Base-by-base conservation (phyloP, 2,888 invertebrate species). In the Tortrix viridana region DNA sequence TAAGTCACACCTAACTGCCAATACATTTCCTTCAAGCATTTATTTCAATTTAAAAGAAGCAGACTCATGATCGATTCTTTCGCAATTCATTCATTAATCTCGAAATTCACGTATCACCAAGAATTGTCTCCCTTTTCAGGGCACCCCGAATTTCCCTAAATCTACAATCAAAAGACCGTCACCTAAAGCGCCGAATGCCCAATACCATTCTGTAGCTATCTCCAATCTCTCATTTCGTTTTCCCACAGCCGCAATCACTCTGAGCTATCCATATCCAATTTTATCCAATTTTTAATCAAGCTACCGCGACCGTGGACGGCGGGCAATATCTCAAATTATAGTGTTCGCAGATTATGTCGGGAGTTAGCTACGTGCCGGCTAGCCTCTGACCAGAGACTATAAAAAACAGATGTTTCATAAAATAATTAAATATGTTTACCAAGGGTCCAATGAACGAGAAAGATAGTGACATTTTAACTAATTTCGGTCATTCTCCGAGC, bases 271-370 rank as follows among this genome's bases (percentile, higher is more conserved):
- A 80, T 80, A 76, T 76, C 79, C 84, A 86, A 87, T 89, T 86
- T 83, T 80, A 84, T 85, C 82, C 82, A 79, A 86, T 88, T 85
- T 82, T 83, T 86, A 85, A 86, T 86, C 82, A 84, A 84, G 89
- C 89, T 88, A 88, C 90, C 80, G 89, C 84, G 73, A 69, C 70
- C 65, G 65, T 74, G 63, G 74, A 67, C 74, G 74, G 74, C 83
- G 84, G 83, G 75, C 85, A 90, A 89, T 91, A 89, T 85, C 79
- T 80, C 82, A 88, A 89, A 91, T 91, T 89, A 90, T 78, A 88
- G 88, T 84, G 86, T 83, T 82, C 79, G 81, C 82, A 85, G 84
- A 89, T 89, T 89, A 80, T 83, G 73, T 71, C 76, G 75, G 77
- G 77, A 79, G 79, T 76, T 77, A 76, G 76, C 74, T 79, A 84